A percentile compares a stretch with the other conserved stretches of the same genome.
Evolutionary conservation across 2,797 vertebrate species (phyloP).

Genomic region (Podarcis siculus): DNA sequence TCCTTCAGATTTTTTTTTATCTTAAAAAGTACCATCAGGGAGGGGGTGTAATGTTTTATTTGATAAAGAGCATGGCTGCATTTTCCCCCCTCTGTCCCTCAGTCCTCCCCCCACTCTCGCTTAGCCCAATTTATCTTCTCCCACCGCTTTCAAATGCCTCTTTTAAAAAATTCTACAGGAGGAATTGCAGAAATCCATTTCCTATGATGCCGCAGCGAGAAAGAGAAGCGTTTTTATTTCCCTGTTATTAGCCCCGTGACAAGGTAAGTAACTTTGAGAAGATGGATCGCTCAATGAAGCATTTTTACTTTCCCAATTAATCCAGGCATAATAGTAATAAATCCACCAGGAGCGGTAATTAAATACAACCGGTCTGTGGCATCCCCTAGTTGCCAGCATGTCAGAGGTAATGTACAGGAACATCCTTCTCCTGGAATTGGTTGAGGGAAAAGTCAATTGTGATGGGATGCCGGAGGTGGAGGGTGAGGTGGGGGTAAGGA

Average conservation of each 20-base stretch:
- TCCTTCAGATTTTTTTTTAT: not conserved
- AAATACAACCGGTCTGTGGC: slow-evolving; percentile 55
- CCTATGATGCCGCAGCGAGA: slow-evolving; percentile 20
- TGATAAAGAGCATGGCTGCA: slow-evolving; percentile 33
- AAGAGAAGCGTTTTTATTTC: slow-evolving; percentile 63
- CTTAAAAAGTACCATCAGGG: no score
- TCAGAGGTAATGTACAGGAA: slow-evolving; percentile 60
- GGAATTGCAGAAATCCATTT: slow-evolving; percentile 67
- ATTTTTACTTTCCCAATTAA: slow-evolving; percentile 72
- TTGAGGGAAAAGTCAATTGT: slow-evolving; percentile 32
- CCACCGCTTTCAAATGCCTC: slow-evolving; percentile 53
- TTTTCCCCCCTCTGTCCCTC: slow-evolving; percentile 42
- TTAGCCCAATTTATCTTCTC: slow-evolving; percentile 65
- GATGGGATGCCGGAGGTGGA: slow-evolving; percentile 50
- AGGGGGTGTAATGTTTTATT: not conserved
- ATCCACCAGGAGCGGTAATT: slow-evolving; percentile 65
- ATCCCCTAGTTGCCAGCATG: slow-evolving; percentile 45
- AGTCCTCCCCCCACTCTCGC: not conserved
- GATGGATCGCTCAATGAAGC: slow-evolving; percentile 69
- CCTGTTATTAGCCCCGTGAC: slow-evolving; percentile 62
- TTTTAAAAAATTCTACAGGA: slow-evolving; percentile 50
- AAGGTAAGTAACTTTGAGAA: slow-evolving; percentile 65
- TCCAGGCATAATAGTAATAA: slow-evolving; percentile 67
- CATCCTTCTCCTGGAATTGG: slow-evolving; percentile 49
- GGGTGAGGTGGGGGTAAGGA: slow-evolving; percentile 32